Evolutionary conservation across 1,140 invertebrate species (phyloP).

Genomic region (Pissodes strobi): DNA sequence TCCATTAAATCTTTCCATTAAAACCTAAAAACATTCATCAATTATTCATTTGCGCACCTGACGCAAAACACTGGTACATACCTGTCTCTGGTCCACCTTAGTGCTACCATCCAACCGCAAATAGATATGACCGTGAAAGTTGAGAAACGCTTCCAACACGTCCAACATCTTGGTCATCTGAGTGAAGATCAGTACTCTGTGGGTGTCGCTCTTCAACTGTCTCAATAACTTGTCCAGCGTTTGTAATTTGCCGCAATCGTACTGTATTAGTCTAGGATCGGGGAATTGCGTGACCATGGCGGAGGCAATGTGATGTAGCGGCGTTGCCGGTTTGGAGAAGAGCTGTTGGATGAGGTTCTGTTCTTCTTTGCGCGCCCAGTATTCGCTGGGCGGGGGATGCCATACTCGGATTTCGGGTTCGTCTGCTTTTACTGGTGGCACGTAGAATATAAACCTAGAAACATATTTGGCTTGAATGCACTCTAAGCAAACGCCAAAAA

Average conservation of each 20-base stretch:
- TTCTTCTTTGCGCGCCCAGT: conserved; percentile 59
- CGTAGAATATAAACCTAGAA: conserved; percentile 72
- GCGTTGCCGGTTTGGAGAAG: conserved; percentile 61
- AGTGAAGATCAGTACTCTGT: conserved; percentile 97
- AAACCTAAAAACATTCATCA: conserved; percentile 60
- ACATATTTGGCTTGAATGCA: too few species aligned
- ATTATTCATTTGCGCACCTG: not conserved
- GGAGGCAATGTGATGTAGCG: conserved; percentile 75
- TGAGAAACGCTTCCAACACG: conserved; percentile 96
- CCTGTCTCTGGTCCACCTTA: conserved; percentile 91
- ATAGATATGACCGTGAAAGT: conserved; percentile 96
- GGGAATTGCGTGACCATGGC: conserved; percentile 91
- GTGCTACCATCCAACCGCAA: conserved; percentile 97
- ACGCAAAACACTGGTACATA: conserved; percentile 48
- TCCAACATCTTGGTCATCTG: conserved; percentile 99
- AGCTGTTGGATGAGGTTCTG: conserved; percentile 57
- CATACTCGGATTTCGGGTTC: conserved; percentile 66
- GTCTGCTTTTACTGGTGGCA: conserved; percentile 69
- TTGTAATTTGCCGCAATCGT: conserved; percentile 94
- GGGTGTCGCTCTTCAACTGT: conserved; percentile 80
- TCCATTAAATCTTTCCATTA: conserved; percentile 98
- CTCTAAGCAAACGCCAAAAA: too few species aligned
- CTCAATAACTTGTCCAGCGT: conserved; percentile 83
- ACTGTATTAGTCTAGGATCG: conserved; percentile 96
- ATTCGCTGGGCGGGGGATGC: conserved; percentile 70